Evolutionary conservation across 2,888 invertebrate species (phyloP), one percentile per base, ranked within the genome.

Genomic region (Pediacus dermestoides): DNA sequence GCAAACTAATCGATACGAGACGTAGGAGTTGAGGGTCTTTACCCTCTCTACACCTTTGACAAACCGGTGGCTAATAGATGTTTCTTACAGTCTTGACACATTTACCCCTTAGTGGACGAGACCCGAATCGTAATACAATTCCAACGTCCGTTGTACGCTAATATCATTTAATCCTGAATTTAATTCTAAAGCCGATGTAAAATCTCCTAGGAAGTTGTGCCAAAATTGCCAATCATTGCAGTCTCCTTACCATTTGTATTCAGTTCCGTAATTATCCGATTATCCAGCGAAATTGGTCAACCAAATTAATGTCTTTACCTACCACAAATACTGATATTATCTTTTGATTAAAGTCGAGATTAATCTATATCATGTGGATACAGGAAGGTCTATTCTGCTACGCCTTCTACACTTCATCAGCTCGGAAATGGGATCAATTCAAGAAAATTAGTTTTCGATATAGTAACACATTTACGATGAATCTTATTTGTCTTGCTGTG

Each of bases 81-180:
- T 43, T 32, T 35, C 33, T 35, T 28, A 27, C n/a, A 33, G 30
- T 22, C 36, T 39, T 32, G 40, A 46, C 48, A 44, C 48, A 43
- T 46, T 43, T 46, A 43, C 42, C 43, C 37, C 39, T 30, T 38
- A 48, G 39, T 44, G 46, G 39, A 42, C 41, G 37, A 28, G 40
- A 34, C 41, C 39, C 31, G 40, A 44, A 41, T 37, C n/a, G 28
- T 28, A 28, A 9, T 27, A 32, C 6, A 22, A 16, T 25, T 25
- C 14, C 15, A 15, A 15, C 21, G 30, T 28, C 33, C 40, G 36
- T 39, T 44, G 37, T 35, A 33, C 43, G 37, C 35, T 49, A 46
- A 49, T 44, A 43, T 42, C 46, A 37, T 49, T 46, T 46, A 37
- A 44, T 34, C 27, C 35, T 30, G 46, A 49, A 49, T 49, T 46